Evolutionary conservation across 2,888 invertebrate species (phyloP).

Genomic region (Teleiodes luculella): DNA sequence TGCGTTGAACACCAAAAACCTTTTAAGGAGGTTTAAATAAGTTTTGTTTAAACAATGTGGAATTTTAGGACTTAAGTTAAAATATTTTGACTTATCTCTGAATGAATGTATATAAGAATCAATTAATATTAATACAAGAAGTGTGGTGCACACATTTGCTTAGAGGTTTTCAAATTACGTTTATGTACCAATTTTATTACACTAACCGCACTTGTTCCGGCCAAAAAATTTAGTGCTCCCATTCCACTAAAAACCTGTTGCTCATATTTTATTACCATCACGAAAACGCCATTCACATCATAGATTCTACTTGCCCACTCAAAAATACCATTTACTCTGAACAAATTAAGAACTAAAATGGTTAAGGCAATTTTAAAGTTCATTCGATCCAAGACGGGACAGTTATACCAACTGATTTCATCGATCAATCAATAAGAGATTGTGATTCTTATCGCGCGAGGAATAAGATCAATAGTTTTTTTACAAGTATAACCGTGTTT

Average conservation of each 20-base stretch:
- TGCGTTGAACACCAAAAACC: neutral
- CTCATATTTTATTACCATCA: neutral
- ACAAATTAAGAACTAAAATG: neutral
- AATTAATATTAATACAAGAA: too few species aligned
- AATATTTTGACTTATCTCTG: too few species aligned
- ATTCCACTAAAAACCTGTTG: neutral
- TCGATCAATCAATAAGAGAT: slow-evolving; percentile 20
- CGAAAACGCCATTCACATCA: neutral
- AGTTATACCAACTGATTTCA: slow-evolving; percentile 44
- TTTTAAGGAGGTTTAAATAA: neutral
- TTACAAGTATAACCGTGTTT: slow-evolving; percentile 19
- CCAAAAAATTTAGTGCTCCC: neutral
- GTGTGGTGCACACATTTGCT: too few species aligned
- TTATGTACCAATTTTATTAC: too few species aligned
- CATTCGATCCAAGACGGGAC: slow-evolving; percentile 35
- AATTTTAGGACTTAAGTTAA: too few species aligned
- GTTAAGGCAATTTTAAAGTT: slow-evolving; percentile 1
- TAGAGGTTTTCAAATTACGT: too few species aligned
- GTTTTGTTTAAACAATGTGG: too few species aligned
- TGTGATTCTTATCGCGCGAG: slow-evolving; percentile 17
- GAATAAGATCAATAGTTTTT: slow-evolving; percentile 27
- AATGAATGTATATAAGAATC: too few species aligned
- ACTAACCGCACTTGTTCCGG: neutral
- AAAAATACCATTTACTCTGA: neutral
- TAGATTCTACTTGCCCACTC: neutral